Percentiles rank a stretch among this genome's conserved stretches.
Evolutionary conservation across 2,797 vertebrate genomes (phyloP).

Genomic region (Clarias fuscus): DNA sequence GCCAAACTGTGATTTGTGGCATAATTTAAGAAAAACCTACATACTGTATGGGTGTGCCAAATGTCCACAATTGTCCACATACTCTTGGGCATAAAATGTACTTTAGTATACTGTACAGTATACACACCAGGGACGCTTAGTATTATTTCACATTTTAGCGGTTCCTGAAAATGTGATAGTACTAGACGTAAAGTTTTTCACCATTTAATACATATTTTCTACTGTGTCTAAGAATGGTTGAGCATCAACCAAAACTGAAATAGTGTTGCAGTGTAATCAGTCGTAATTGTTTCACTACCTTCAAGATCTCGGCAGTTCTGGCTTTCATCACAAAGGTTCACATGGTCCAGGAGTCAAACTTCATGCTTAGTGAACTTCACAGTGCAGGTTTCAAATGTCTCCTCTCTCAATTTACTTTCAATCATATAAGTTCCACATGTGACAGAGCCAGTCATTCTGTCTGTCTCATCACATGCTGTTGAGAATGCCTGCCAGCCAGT

Average conservation of each 20-base stretch:
- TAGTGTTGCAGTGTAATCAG: neutral
- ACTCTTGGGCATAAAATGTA: neutral
- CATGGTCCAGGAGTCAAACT: neutral
- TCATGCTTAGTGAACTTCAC: neutral
- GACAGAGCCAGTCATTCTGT: neutral
- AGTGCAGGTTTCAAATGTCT: neutral
- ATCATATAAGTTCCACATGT: neutral
- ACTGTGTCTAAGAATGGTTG: neutral
- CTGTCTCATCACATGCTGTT: neutral
- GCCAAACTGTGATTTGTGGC: neutral
- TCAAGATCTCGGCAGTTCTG: neutral
- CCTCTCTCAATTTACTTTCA: neutral
- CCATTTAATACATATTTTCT: neutral
- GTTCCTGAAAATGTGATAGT: neutral
- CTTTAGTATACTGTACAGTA: neutral
- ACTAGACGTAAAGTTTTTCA: neutral
- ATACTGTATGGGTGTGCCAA: neutral
- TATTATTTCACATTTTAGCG: neutral
- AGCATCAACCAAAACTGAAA: neutral
- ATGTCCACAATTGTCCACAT: neutral
- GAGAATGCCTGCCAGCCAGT: no score
- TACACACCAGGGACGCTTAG: no score
- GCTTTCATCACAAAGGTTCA: neutral
- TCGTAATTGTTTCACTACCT: neutral
- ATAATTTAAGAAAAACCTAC: neutral